These are phyloP conservation scores for Tetrao urogallus DNA, from an alignment of 2,113 vertebrate species.

Conservation along the genomic window DNA sequence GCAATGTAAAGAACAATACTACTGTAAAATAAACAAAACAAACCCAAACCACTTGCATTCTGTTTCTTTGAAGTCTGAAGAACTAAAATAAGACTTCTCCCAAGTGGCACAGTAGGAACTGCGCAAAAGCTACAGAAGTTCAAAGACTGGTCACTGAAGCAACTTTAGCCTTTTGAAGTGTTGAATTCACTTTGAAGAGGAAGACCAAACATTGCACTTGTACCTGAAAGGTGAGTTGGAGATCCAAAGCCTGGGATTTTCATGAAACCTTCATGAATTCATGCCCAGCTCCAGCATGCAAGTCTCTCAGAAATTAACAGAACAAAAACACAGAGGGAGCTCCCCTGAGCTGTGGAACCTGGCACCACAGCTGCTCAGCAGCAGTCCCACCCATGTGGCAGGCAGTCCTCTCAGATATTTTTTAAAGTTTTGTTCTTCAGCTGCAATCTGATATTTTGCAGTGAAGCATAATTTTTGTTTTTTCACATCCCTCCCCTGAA, in stretches of 20 bases:
- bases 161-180: not conserved
- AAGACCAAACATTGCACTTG: not conserved
- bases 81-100: not conserved
- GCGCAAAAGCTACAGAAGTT: not conserved
- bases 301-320: not conserved
- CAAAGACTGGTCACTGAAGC: not conserved
- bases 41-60: not conserved
- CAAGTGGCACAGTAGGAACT: accelerated
- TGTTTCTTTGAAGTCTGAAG: not conserved
- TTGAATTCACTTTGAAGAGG: not conserved
- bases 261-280: not conserved
- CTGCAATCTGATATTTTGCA: conserved; percentile 24
- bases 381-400: not conserved
- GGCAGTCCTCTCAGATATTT: not conserved
- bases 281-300: not conserved
- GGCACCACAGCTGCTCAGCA: not conserved
- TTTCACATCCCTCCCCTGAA: conserved; percentile 18
- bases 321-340: not conserved
- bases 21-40: not conserved
- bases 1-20: not conserved
- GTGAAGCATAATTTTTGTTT: conserved; percentile 26
- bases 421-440: conserved; percentile 2
- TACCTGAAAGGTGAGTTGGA: not conserved
- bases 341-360: not conserved
- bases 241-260: not conserved